Conservation (phyloP, 2,888 invertebrate genomes). For the Priocnemis perturbator region DNA sequence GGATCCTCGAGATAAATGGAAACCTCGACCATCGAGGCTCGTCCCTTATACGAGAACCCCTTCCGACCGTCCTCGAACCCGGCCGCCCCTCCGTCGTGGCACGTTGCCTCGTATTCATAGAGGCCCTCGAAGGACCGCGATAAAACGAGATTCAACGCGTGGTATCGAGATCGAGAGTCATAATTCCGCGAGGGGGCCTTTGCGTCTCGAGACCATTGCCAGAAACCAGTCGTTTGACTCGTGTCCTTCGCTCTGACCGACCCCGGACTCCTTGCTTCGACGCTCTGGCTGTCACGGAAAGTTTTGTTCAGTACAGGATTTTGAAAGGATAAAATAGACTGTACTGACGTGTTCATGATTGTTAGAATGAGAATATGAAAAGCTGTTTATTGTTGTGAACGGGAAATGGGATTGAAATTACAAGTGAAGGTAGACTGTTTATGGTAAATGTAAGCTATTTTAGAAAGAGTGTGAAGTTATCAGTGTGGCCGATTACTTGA, state of each 20-base stretch:
- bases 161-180: constrained; percentile 15
- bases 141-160: constrained; percentile 7
- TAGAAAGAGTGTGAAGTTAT: too few relatives aligned
- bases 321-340: too few relatives aligned
- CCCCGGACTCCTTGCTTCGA: not conserved
- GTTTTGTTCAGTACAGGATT: too few relatives aligned
- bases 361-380: too few relatives aligned
- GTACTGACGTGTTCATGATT: too few relatives aligned
- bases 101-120: constrained; percentile 13
- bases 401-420: too few relatives aligned
- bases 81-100: not conserved
- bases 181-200: constrained; percentile 10
- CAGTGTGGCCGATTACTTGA: too few relatives aligned
- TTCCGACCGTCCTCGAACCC: too few relatives aligned
- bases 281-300: too few relatives aligned
- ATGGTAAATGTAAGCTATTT: too few relatives aligned
- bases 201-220: constrained; percentile 3
- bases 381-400: too few relatives aligned
- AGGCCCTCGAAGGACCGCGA: constrained; percentile 5
- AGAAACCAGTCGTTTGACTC: not conserved
- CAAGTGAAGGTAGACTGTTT: too few relatives aligned
- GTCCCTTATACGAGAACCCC: not conserved
- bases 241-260: not conserved
- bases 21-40: constrained; percentile 33
- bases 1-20: constrained; percentile 54